Evolutionary conservation across 2,888 invertebrate species (phyloP).

Genomic region (Dascillus cervinus): DNA sequence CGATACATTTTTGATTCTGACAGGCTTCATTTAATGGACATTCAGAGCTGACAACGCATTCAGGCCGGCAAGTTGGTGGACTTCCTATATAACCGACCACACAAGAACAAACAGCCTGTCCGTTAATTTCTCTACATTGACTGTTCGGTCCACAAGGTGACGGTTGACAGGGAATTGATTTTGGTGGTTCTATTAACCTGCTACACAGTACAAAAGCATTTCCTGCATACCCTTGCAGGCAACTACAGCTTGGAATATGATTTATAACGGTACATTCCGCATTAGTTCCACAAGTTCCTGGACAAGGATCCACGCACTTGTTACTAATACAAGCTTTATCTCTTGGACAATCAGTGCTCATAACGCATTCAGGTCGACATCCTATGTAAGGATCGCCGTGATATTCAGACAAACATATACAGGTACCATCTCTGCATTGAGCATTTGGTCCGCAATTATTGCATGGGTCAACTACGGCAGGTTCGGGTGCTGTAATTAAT

Average conservation of each 20-base stretch:
- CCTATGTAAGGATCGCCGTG: constrained; percentile 80
- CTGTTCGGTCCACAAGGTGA: constrained; percentile 56
- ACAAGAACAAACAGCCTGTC: constrained; percentile 53
- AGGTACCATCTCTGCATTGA: constrained; percentile 61
- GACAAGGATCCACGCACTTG: constrained; percentile 69
- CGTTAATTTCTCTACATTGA: constrained; percentile 46
- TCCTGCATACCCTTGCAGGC: constrained; percentile 65
- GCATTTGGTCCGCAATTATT: constrained; percentile 55
- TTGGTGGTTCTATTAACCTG: constrained; percentile 23
- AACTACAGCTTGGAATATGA: constrained; percentile 70
- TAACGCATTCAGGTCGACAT: constrained; percentile 75
- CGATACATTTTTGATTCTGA: constrained; percentile 46
- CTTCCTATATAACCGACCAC: constrained; percentile 43
- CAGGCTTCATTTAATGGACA: constrained; percentile 45
- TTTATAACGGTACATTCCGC: constrained; percentile 69
- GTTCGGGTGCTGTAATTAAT: constrained; percentile 29
- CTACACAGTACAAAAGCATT: constrained; percentile 63
- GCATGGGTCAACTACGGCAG: constrained; percentile 45
- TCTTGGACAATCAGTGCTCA: constrained; percentile 69
- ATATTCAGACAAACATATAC: constrained; percentile 69
- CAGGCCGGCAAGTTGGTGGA: constrained; percentile 49
- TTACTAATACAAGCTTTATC: constrained; percentile 69
- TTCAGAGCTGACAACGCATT: constrained; percentile 45
- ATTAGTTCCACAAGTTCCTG: constrained; percentile 69
- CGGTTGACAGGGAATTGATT: constrained; percentile 57